A percentile compares a stretch with the other conserved stretches of the same genome.
Evolutionary conservation across 2,797 vertebrate species (phyloP).

Genomic region (Hippocampus kuda): DNA sequence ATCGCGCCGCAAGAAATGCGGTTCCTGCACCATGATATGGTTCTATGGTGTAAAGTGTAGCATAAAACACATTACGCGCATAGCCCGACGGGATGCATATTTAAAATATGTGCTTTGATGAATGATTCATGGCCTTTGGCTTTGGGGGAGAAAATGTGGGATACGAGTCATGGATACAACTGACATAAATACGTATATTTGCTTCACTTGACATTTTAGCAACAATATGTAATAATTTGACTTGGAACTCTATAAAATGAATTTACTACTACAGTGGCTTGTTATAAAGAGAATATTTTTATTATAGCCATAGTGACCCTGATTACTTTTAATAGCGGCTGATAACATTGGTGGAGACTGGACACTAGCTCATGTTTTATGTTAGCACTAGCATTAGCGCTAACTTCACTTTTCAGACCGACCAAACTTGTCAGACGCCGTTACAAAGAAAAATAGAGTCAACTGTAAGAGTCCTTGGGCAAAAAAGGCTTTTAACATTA

Average conservation of each 20-base stretch:
- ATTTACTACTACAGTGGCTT: neutral
- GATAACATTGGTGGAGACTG: conserved; percentile 14
- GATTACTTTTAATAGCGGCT: neutral
- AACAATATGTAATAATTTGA: too few relatives aligned
- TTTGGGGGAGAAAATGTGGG: conserved; percentile 14
- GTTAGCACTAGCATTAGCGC: neutral
- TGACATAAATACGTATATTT: neutral
- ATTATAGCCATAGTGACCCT: neutral
- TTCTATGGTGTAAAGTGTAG: conserved; percentile 39
- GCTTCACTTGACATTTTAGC: neutral
- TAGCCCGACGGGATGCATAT: conserved; percentile 34
- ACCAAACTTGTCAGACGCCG: neutral
- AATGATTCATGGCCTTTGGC: conserved; percentile 25
- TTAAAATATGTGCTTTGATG: conserved; percentile 40
- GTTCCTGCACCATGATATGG: conserved; percentile 22
- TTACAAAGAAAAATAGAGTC: neutral
- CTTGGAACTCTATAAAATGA: neutral
- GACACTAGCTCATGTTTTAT: neutral
- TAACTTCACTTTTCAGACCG: neutral
- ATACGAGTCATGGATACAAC: conserved; percentile 2
- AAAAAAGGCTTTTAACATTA: conserved; percentile 2
- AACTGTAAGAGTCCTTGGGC: neutral
- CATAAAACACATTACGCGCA: conserved; percentile 48
- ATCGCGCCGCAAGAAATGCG: conserved; percentile 20
- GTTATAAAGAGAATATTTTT: neutral